Percentiles rank a stretch among this genome's conserved stretches.
Conservation (phyloP, 2,113 vertebrate genomes). For the Lepus timidus region DNA sequence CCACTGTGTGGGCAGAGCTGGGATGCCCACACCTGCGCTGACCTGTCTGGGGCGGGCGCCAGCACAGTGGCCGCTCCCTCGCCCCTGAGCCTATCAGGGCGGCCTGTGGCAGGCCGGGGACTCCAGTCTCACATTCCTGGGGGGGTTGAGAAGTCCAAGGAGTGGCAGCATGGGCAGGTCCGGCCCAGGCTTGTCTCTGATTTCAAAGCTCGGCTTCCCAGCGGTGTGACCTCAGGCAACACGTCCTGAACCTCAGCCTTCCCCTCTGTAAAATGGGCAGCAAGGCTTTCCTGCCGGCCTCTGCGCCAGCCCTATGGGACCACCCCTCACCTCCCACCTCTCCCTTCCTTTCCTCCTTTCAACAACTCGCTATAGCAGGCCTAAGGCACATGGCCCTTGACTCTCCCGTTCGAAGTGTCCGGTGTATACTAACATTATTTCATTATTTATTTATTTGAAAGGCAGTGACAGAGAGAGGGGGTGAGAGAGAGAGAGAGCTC, state of each 20-base stretch:
- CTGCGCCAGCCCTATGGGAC: neutral
- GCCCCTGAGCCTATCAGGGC: neutral
- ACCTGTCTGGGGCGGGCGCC: slow-evolving; percentile 61
- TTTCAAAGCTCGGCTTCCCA: neutral
- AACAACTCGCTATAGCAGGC: no score
- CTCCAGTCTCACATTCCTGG: neutral
- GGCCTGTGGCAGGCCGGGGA: neutral
- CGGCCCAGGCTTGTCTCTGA: neutral
- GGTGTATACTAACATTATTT: no score
- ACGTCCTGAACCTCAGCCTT: neutral
- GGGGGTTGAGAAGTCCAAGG: slow-evolving; percentile 7
- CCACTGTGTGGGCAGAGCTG: neutral
- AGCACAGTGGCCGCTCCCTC: neutral
- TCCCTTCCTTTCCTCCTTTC: no score
- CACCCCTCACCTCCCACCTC: no score
- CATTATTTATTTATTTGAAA: no score
- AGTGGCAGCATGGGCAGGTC: slow-evolving; percentile 5
- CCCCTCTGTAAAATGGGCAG: neutral
- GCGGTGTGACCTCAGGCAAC: neutral
- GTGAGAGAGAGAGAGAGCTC: no score
- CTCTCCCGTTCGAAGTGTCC: no score
- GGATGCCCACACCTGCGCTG: slow-evolving; percentile 43
- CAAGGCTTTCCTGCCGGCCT: no score
- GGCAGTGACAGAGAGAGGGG: no score
- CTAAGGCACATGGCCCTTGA: no score